Percentiles rank a stretch among this genome's conserved stretches.
These are phyloP conservation scores for Ephialtes manifestator DNA, from an alignment of 2,888 invertebrate species.

Conservation along the genomic window DNA sequence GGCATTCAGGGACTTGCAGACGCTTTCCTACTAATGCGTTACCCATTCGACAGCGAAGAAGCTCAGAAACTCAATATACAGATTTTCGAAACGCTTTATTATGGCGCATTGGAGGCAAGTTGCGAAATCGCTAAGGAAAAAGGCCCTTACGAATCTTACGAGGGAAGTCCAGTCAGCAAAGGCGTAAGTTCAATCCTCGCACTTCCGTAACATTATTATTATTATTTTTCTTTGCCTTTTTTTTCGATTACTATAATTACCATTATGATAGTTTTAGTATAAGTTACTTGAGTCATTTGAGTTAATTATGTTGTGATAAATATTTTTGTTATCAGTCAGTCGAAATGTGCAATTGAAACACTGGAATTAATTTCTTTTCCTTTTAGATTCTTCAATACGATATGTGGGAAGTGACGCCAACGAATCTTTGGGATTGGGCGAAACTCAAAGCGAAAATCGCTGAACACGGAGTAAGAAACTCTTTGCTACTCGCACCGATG, in stretches of 20 bases:
- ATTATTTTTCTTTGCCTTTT: not conserved
- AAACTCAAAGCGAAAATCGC: constrained; percentile 94
- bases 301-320: too few relatives aligned
- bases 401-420: constrained; percentile 97
- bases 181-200: constrained; percentile 88
- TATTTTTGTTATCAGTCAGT: too few relatives aligned
- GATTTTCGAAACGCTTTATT: constrained; percentile 99
- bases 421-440: constrained; percentile 96
- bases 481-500: constrained; percentile 98
- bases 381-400: constrained; percentile 95
- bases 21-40: constrained; percentile 96
- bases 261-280: too few relatives aligned
- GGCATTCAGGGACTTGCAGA: constrained; percentile 99
- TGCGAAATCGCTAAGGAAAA: constrained; percentile 95
- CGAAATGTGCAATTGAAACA: not conserved
- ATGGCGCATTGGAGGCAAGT: constrained; percentile 98
- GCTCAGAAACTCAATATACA: constrained; percentile 96
- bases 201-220: not conserved
- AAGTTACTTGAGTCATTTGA: too few relatives aligned
- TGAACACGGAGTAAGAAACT: constrained; percentile 96
- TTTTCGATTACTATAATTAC: not conserved
- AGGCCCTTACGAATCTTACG: constrained; percentile 96
- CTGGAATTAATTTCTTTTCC: not conserved
- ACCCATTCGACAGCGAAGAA: constrained; percentile 96
- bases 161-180: constrained; percentile 96